These are phyloP conservation scores for Lineus longissimus DNA, from an alignment of 1,140 invertebrate genomes.

Conservation along the genomic window DNA sequence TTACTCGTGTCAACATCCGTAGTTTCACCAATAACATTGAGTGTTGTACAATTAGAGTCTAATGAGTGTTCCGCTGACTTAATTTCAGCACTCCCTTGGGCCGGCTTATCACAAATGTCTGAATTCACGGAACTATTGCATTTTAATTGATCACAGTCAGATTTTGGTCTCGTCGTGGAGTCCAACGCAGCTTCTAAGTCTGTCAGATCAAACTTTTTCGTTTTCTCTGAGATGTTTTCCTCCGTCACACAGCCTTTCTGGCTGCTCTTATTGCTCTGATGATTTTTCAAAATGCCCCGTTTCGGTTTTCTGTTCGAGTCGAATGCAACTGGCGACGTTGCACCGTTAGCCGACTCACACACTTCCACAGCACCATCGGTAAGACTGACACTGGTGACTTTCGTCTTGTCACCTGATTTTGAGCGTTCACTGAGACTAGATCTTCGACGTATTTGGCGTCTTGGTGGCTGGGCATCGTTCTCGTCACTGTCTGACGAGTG, in stretches of 20 bases:
- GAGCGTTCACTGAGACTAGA: conserved; percentile 11
- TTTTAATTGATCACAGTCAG: conserved; percentile 8
- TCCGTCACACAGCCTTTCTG: conserved; percentile 37
- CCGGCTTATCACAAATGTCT: no score
- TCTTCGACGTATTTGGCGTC: conserved; percentile 6
- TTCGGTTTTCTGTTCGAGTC: conserved; percentile 40
- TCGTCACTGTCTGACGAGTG: conserved; percentile 29
- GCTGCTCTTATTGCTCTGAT: conserved; percentile 40
- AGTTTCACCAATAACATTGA: neutral
- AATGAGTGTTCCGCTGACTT: neutral
- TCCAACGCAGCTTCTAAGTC: no score
- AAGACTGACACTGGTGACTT: neutral
- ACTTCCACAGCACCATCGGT: neutral
- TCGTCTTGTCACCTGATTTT: neutral
- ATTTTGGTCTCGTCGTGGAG: neutral
- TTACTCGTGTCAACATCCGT: conserved; percentile 6
- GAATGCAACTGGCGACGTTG: conserved; percentile 20
- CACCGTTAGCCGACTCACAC: neutral
- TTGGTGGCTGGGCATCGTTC: conserved; percentile 15
- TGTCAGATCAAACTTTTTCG: no score
- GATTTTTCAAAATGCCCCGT: conserved; percentile 43
- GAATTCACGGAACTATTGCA: neutral
- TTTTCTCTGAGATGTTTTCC: neutral
- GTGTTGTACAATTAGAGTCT: neutral
- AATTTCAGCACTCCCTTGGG: no score